Evolutionary conservation across 2,888 invertebrate genomes (phyloP).

Genomic region (Copidosoma aretas): DNA sequence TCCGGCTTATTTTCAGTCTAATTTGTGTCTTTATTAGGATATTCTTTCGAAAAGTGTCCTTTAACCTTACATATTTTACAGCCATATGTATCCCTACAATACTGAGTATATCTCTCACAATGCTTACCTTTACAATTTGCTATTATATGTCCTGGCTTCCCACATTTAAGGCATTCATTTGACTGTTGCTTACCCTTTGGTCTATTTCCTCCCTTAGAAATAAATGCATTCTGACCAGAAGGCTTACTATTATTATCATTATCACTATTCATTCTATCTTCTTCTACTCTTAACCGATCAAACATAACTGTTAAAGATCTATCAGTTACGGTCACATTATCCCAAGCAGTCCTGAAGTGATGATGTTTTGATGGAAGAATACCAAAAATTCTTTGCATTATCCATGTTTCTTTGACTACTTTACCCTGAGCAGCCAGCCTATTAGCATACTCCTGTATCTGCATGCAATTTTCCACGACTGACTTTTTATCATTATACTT

Average conservation of each 20-base stretch:
- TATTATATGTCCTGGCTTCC: constrained; percentile 44
- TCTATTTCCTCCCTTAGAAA: not conserved
- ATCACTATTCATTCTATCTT: constrained; percentile 30
- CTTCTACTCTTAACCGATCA: constrained; percentile 34
- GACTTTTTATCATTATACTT: constrained; percentile 42
- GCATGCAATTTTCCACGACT: constrained; percentile 41
- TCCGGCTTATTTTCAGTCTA: no score
- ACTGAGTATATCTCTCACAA: constrained; percentile 30
- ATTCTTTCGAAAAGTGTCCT: constrained; percentile 48
- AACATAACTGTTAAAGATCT: constrained; percentile 32
- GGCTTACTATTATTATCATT: constrained; percentile 23
- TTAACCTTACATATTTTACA: constrained; percentile 48
- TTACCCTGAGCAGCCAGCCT: constrained; percentile 42
- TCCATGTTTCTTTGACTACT: constrained; percentile 43
- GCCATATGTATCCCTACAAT: constrained; percentile 47
- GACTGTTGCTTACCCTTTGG: constrained; percentile 23
- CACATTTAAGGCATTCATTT: constrained; percentile 34
- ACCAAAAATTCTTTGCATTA: constrained; percentile 42
- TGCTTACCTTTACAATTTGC: constrained; percentile 41
- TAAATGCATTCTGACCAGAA: no score
- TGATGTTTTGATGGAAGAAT: constrained; percentile 44
- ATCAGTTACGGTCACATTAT: constrained; percentile 35
- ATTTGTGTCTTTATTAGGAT: constrained; percentile 13
- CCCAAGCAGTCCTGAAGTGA: constrained; percentile 47
- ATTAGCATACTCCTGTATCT: constrained; percentile 36